Evolutionary conservation across 2,888 invertebrate genomes (phyloP).

Genomic region (Phortica magna): DNA sequence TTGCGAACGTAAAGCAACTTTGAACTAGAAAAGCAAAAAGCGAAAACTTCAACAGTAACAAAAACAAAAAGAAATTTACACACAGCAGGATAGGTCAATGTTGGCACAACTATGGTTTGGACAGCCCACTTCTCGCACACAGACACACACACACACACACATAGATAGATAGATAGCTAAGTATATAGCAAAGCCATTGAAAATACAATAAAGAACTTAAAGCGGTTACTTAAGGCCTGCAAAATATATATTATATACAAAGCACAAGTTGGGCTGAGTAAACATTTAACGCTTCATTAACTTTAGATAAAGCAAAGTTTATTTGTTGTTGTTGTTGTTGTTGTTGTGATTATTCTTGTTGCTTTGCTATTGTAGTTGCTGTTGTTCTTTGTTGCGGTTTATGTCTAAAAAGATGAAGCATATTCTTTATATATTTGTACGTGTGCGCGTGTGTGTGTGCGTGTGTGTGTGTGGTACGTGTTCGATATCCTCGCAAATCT

Average conservation of each 20-base stretch:
- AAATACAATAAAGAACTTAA: slow-evolving; percentile 65
- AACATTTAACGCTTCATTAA: slow-evolving; percentile 72
- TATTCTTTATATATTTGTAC: neutral
- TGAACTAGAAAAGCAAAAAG: no score
- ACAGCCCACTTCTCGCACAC: slow-evolving; percentile 29
- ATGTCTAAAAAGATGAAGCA: slow-evolving; percentile 4
- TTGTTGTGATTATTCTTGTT: slow-evolving; percentile 1
- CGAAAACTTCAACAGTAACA: no score
- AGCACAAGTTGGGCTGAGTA: slow-evolving; percentile 62
- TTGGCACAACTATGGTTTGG: neutral
- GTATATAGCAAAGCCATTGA: neutral
- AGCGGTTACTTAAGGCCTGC: slow-evolving; percentile 65
- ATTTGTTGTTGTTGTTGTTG: neutral
- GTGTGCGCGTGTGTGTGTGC: neutral
- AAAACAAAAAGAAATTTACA: no score
- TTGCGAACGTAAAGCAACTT: neutral
- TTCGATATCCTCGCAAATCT: slow-evolving; percentile 36
- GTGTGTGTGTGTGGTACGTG: neutral
- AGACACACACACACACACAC: no score
- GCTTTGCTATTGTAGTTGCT: neutral
- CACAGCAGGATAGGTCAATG: no score
- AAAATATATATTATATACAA: slow-evolving; percentile 60
- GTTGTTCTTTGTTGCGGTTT: slow-evolving; percentile 35
- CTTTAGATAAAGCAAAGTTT: slow-evolving; percentile 64
- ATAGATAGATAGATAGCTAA: neutral